phyloP scores from a whole-genome alignment of 2,797 vertebrate genomes.

The Dermochelys coriacea region DNA sequence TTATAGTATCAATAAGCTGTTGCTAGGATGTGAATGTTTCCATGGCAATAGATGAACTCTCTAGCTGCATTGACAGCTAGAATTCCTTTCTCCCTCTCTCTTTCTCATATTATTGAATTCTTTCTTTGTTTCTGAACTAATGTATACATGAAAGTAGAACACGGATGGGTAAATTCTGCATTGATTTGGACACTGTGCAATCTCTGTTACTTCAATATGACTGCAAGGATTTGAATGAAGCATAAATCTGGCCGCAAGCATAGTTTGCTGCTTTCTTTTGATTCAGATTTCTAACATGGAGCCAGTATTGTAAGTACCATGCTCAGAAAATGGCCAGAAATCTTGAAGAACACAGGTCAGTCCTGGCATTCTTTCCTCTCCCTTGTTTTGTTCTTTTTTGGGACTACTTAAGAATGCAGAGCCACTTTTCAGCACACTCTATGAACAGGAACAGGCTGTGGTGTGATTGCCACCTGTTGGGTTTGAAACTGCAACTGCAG shows the following conservation, averaged over 20 bases:
- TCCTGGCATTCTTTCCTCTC: background rate
- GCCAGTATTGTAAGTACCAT: background rate
- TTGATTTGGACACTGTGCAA: background rate
- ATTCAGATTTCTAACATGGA: background rate
- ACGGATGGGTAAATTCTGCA: background rate
- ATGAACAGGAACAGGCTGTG: background rate
- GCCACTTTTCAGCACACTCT: rapidly evolving
- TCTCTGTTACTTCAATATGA: background rate
- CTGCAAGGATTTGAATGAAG: background rate
- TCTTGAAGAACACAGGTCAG: background rate
- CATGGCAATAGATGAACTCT: conserved; percentile 83
- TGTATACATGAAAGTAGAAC: conserved; percentile 15
- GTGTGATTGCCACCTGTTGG: conserved; percentile 55
- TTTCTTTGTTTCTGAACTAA: conserved; percentile 22
- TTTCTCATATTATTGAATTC: background rate
- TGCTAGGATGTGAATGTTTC: conserved; percentile 81
- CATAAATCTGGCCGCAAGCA: background rate
- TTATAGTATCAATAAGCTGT: conserved; percentile 77
- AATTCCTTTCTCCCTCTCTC: background rate
- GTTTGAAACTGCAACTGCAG: conserved; percentile 4
- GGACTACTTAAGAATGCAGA: background rate
- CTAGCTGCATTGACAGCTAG: conserved; percentile 55
- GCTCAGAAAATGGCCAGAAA: background rate
- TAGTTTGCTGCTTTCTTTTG: background rate
- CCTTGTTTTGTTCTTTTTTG: rapidly evolving